Base-by-base conservation (phyloP, 2,888 invertebrate species). In the Tyria jacobaeae region DNA sequence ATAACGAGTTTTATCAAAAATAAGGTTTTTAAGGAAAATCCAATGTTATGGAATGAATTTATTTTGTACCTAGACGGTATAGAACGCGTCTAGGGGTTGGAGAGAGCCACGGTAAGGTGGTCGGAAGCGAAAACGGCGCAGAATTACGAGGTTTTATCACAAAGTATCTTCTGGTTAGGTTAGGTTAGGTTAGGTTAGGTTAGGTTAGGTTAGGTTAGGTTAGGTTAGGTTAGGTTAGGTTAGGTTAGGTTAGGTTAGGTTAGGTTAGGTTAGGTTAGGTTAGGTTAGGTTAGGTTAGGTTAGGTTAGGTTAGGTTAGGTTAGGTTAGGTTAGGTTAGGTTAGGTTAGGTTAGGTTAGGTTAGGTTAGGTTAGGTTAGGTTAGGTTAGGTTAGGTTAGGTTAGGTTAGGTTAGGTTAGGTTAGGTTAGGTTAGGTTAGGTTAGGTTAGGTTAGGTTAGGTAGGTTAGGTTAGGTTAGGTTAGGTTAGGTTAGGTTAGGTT, bases 271-370 rank as follows among this genome's bases (percentile, higher is more conserved):
- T 64, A 64, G 64, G 64, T 64, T 64, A 56, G 63, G 63, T 63
- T 64, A 64, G 64, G 64, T 64, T 64, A 64, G 64, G 63, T 63
- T 63, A 59, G 63, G 63, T 63, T 63, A 63, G 63, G 63, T 64
- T 64, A 60, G 60, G 63, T 63, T 63, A 60, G 64, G 64, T 64
- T 64, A 60, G 64, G 63, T 59, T 63, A 59, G 59, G 62, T 63
- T 63, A 59, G 63, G 63, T 63, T 63, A 63, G 63, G 63, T 63
- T 64, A 64, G 64, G 64, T 64, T 21, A 48, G 48, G 48, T 37
- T 63, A 59, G 63, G 63, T 63, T 63, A 63, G 63, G 63, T 61
- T 61, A 61, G 61, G 57, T 57, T 57, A 57, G 57, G 60, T 60
- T 60, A 60, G 60, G 54, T 60, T 60, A 60, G 60, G 60, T 60